phyloP scores from a whole-genome alignment of 2,797 vertebrate species.

The Acipenser transmontanus region DNA sequence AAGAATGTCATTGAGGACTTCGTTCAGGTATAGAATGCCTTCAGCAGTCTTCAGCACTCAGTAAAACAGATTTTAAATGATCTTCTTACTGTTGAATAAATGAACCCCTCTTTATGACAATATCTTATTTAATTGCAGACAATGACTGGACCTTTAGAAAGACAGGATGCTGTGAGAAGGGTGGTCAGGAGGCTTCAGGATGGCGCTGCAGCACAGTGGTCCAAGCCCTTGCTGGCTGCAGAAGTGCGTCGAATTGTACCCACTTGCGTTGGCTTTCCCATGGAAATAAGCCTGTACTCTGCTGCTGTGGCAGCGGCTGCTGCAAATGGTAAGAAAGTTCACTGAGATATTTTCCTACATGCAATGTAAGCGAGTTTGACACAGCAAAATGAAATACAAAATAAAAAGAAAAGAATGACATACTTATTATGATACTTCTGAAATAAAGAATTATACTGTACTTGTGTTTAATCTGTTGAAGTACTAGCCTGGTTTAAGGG shows the following conservation, averaged over 20 bases:
- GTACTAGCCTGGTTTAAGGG: too few relatives aligned
- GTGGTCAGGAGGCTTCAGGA: conserved; percentile 38
- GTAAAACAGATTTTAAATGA: background rate
- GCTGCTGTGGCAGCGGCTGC: conserved; percentile 49
- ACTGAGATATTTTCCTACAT: too few relatives aligned
- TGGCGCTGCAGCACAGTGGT: conserved; percentile 38
- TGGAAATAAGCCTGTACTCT: conserved; percentile 62
- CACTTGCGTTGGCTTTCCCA: conserved; percentile 59
- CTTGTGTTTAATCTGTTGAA: too few relatives aligned
- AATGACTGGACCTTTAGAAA: conserved; percentile 26
- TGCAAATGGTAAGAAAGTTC: conserved; percentile 39
- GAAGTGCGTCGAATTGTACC: conserved; percentile 63
- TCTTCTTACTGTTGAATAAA: background rate
- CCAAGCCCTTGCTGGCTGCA: conserved; percentile 52
- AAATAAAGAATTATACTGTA: too few relatives aligned
- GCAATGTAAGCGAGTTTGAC: too few relatives aligned
- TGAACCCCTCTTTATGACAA: background rate
- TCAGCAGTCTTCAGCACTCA: background rate
- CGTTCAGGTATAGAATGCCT: conserved; percentile 49
- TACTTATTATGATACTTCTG: too few relatives aligned
- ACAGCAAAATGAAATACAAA: too few relatives aligned
- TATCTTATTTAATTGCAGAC: conserved; percentile 33
- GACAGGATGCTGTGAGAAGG: conserved; percentile 23
- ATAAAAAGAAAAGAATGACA: too few relatives aligned
- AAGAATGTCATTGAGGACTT: conserved; percentile 49